Evolutionary conservation across 1,140 invertebrate genomes (phyloP).

Genomic region (Lepidurus apus): DNA sequence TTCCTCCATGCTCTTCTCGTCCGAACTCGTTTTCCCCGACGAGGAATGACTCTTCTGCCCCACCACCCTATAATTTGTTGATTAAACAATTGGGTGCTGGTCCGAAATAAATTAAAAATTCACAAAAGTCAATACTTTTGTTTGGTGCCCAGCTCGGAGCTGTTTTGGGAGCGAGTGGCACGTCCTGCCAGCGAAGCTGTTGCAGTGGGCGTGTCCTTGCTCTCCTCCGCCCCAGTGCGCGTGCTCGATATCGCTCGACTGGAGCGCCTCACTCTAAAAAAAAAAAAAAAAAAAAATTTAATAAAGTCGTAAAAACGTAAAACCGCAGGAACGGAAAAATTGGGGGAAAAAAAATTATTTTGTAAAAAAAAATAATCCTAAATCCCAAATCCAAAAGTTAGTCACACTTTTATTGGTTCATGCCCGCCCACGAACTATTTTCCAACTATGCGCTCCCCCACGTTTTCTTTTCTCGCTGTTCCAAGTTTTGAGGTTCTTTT

Average conservation of each 20-base stretch:
- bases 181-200: neutral
- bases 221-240: neutral
- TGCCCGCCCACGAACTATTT: neutral
- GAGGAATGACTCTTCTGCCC: neutral
- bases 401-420: too few relatives aligned
- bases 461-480: neutral
- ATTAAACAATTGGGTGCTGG: neutral
- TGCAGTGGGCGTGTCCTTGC: neutral
- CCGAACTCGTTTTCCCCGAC: neutral
- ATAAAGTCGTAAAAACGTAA: neutral
- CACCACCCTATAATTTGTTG: neutral
- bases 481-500: neutral
- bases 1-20: neutral
- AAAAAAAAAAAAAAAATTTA: neutral
- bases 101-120: neutral
- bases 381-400: too few relatives aligned
- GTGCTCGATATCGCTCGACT: neutral
- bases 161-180: conserved; percentile 27
- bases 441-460: neutral
- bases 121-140: conserved; percentile 27
- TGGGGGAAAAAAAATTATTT: too few relatives aligned
- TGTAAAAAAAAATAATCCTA: too few relatives aligned
- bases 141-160: conserved; percentile 28
- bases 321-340: neutral
- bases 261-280: neutral